phyloP scores from a whole-genome alignment of 2,888 invertebrate species.

The Punctoribates punctum region DNA sequence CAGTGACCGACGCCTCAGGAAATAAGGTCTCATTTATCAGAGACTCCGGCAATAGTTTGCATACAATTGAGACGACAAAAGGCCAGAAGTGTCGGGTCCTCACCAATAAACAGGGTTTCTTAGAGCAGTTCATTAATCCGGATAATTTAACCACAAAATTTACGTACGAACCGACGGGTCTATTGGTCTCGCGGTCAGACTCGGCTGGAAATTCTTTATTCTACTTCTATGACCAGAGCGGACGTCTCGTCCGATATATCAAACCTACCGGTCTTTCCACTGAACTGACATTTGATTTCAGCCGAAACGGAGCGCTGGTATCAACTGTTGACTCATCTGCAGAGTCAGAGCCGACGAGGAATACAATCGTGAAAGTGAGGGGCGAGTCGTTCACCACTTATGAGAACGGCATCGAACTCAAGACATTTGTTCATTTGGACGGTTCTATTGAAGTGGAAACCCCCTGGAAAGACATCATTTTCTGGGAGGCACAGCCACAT shows the following conservation, averaged over 20 bases:
- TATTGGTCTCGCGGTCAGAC: conserved; percentile 72
- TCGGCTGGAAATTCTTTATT: conserved; percentile 64
- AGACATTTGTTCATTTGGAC: conserved; percentile 47
- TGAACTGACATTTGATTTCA: conserved; percentile 75
- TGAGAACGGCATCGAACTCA: conserved; percentile 38
- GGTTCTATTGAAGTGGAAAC: conserved; percentile 48
- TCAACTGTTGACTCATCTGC: conserved; percentile 46
- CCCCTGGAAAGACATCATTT: conserved; percentile 47
- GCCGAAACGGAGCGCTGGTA: conserved; percentile 82
- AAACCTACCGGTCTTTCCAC: conserved; percentile 67
- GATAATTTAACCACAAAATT: conserved; percentile 91
- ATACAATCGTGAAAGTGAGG: conserved; percentile 59
- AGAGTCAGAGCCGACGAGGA: conserved; percentile 55
- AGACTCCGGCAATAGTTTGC: conserved; percentile 68
- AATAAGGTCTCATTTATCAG: conserved; percentile 78
- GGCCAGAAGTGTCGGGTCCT: conserved; percentile 76
- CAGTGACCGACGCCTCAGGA: conserved; percentile 86
- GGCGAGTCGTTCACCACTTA: conserved; percentile 16
- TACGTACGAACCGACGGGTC: conserved; percentile 76
- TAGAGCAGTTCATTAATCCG: conserved; percentile 83
- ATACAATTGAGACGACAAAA: conserved; percentile 68
- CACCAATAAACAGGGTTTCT: conserved; percentile 87
- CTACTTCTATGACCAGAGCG: conserved; percentile 92
- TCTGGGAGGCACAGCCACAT: conserved; percentile 48
- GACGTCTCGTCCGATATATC: conserved; percentile 81